Evolutionary conservation across 2,113 vertebrate genomes (phyloP).

Genomic region (Naja naja): DNA sequence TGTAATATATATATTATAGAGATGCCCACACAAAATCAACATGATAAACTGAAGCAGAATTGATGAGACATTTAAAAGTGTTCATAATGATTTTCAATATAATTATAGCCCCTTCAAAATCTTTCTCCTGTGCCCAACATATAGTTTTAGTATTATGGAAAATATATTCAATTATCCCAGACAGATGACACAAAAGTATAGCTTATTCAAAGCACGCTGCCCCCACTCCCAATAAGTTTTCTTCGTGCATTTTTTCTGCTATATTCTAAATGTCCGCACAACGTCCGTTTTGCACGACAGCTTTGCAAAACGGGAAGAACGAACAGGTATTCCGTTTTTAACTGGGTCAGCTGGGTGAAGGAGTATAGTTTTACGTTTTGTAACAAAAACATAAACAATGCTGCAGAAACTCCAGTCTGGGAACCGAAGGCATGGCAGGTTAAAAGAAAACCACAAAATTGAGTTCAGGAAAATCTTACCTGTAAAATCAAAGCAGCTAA

Average conservation of each 20-base stretch:
- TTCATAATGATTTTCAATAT: background rate
- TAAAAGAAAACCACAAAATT: background rate
- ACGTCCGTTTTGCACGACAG: background rate
- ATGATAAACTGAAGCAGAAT: background rate
- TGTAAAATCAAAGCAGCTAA: conserved; percentile 89
- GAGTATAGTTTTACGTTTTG: background rate
- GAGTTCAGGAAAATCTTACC: conserved; percentile 72
- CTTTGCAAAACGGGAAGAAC: fast-evolving
- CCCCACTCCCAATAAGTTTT: background rate
- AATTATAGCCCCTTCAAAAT: background rate
- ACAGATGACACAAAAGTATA: background rate
- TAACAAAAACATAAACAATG: background rate
- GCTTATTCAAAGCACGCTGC: background rate
- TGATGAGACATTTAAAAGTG: background rate
- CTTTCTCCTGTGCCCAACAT: background rate
- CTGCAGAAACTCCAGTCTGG: background rate
- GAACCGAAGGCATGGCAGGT: background rate
- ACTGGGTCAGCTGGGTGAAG: fast-evolving
- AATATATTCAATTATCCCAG: background rate
- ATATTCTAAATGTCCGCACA: background rate
- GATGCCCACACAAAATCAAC: background rate
- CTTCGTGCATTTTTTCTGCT: background rate
- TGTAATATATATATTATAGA: background rate
- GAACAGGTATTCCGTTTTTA: background rate
- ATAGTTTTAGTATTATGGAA: background rate